These are phyloP conservation scores for Nannobrachium achirus DNA, from an alignment of 2,113 vertebrate species.

Conservation along the genomic window DNA sequence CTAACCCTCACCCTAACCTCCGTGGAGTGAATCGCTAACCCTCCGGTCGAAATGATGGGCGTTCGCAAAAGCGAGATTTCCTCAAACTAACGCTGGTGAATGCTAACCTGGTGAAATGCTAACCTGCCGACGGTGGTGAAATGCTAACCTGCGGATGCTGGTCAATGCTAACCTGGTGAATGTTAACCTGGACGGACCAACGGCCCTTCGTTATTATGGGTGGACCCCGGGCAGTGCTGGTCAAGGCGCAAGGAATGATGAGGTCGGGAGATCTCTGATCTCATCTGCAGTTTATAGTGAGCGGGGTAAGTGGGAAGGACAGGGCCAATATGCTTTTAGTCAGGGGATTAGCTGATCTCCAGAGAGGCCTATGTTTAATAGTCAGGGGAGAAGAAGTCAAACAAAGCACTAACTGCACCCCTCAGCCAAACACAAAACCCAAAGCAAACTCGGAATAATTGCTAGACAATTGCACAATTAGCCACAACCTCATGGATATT, in stretches of 20 bases:
- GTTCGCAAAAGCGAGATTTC: too few species aligned
- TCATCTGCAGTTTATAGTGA: constrained; percentile 35
- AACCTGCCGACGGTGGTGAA: too few species aligned
- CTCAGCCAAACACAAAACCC: constrained; percentile 65
- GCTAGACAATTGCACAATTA: constrained; percentile 84
- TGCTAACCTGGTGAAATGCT: too few species aligned
- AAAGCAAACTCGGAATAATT: constrained; percentile 78
- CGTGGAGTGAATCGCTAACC: too few species aligned
- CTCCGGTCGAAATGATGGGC: too few species aligned
- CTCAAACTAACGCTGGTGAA: too few species aligned
- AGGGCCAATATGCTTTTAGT: constrained; percentile 70
- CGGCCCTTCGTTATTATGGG: too few species aligned
- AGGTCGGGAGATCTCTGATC: constrained; percentile 17
- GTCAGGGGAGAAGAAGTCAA: constrained; percentile 63
- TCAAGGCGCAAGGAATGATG: constrained; percentile 24
- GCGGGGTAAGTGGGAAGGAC: constrained; percentile 57
- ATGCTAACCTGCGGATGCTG: too few species aligned
- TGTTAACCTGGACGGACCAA: too few species aligned
- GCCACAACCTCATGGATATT: constrained; percentile 70
- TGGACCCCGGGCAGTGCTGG: constrained; percentile 6
- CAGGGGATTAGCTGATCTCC: constrained; percentile 72
- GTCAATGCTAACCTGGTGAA: too few species aligned
- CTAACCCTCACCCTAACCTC: too few species aligned
- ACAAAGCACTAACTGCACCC: constrained; percentile 69
- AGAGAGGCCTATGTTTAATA: constrained; percentile 65